phyloP scores from a whole-genome alignment of 1,140 invertebrate genomes.

The Watersipora subatra region DNA sequence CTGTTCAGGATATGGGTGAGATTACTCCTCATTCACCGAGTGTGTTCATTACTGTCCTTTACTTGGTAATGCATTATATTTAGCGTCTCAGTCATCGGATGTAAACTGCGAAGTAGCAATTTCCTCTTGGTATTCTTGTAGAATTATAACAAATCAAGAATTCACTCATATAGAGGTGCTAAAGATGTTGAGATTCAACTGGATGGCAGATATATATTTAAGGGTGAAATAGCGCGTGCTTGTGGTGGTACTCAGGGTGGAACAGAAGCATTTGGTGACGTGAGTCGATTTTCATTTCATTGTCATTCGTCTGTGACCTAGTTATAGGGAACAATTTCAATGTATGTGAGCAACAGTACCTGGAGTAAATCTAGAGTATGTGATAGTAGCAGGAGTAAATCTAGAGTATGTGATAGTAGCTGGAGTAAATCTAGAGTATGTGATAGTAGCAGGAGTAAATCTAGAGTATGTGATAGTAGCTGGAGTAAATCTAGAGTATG shows the following conservation, averaged over 20 bases:
- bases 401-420: no score
- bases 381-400: no score
- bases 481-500: no score
- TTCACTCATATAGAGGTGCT: conserved; percentile 62
- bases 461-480: no score
- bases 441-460: no score
- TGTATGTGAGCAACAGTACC: neutral
- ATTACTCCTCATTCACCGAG: conserved; percentile 10
- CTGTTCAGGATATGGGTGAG: conserved; percentile 64
- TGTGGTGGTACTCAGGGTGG: conserved; percentile 56
- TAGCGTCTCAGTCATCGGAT: no score
- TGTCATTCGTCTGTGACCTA: neutral
- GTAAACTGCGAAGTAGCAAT: no score
- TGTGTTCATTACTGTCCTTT: neutral
- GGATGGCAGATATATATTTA: conserved; percentile 55
- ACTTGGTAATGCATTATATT: no score
- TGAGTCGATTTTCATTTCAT: conserved; percentile 43
- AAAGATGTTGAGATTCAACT: conserved; percentile 56
- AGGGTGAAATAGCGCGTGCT: conserved; percentile 63
- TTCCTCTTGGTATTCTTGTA: no score
- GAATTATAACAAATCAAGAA: conserved; percentile 76
- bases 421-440: no score
- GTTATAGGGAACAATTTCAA: neutral
- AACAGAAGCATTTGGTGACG: conserved; percentile 61
- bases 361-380: no score